Conservation (phyloP, 2,888 invertebrate species). For the Luperina nickerlii region DNA sequence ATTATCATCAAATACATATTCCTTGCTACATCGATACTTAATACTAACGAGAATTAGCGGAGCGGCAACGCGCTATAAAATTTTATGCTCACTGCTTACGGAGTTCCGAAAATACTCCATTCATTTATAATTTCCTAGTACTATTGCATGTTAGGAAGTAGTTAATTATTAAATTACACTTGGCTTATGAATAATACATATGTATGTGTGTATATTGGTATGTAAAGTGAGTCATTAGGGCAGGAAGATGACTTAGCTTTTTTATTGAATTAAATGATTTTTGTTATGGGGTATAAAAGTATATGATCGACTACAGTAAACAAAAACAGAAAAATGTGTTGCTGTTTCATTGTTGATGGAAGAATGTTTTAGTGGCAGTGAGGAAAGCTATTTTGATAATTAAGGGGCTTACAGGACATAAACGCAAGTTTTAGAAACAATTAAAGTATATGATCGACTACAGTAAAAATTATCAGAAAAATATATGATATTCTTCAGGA, state of each 20-base stretch:
- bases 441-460: too few relatives aligned
- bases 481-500: too few relatives aligned
- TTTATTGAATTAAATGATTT: background rate
- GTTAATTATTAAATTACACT: slow-evolving; percentile 9
- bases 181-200: background rate
- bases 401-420: too few relatives aligned
- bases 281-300: background rate
- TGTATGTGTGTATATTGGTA: background rate
- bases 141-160: slow-evolving; percentile 14
- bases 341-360: too few relatives aligned
- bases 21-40: slow-evolving; percentile 6
- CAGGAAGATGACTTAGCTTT: background rate
- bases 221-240: background rate
- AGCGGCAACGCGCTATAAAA: slow-evolving; percentile 29
- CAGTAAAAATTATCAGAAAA: too few relatives aligned
- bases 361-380: too few relatives aligned
- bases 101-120: slow-evolving; percentile 20
- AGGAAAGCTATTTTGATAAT: too few relatives aligned
- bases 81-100: slow-evolving; percentile 21
- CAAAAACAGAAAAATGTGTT: too few relatives aligned
- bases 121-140: slow-evolving; percentile 30
- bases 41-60: slow-evolving; percentile 12
- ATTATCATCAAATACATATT: slow-evolving; percentile 11
- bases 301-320: too few relatives aligned
- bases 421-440: too few relatives aligned